Conservation (phyloP, 2,797 vertebrate genomes). For the Limosa lapponica region DNA sequence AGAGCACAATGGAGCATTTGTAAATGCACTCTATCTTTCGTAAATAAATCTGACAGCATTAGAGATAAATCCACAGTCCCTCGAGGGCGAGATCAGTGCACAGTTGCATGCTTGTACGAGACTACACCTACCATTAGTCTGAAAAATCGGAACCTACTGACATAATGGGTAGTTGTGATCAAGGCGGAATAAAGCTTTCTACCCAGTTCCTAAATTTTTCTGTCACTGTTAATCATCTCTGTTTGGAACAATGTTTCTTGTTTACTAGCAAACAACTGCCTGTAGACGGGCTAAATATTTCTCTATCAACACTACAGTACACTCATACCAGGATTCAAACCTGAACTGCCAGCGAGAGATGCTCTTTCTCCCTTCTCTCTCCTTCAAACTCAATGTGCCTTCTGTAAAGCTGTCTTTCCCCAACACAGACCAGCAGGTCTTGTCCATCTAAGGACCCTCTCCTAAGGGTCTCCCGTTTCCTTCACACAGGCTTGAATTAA, state of each 20-base stretch:
- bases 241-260: constrained; percentile 44
- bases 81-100: not conserved
- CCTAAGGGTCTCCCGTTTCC: not conserved
- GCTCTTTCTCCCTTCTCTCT: not conserved
- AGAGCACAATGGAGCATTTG: not conserved
- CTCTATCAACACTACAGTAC: not conserved
- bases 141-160: constrained; percentile 38
- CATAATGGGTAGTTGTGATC: constrained; percentile 36
- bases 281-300: constrained; percentile 26
- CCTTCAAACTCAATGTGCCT: not conserved
- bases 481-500: not conserved
- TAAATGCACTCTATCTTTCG: not conserved
- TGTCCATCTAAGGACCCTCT: not conserved
- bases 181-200: constrained; percentile 26
- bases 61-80: constrained; percentile 36
- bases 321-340: not conserved
- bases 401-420: not conserved
- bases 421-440: not conserved
- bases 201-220: constrained; percentile 37
- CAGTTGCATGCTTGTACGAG: not conserved
- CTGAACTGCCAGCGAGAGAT: not conserved
- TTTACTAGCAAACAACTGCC: constrained; percentile 45
- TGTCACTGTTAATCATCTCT: constrained; percentile 39
- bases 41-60: constrained; percentile 32
- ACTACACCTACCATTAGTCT: constrained; percentile 21